Evolutionary conservation across 2,113 vertebrate genomes (phyloP).

Genomic region (Erythrocercus mccallii): DNA sequence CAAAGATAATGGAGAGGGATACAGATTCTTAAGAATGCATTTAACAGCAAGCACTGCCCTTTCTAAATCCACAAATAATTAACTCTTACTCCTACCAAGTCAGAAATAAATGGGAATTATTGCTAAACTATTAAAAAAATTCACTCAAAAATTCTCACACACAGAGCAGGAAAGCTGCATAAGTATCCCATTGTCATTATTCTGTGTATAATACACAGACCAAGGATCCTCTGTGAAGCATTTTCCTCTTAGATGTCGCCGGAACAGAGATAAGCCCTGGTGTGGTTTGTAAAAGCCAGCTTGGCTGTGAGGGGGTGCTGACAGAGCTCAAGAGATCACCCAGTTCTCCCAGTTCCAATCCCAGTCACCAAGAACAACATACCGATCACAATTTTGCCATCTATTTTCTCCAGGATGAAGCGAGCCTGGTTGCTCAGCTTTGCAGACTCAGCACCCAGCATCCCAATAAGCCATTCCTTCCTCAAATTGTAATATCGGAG

Average conservation of each 20-base stretch:
- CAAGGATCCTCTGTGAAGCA: not conserved
- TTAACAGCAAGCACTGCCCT: not conserved
- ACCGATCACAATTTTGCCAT: constrained; percentile 94
- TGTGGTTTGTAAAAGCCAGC: constrained; percentile 18
- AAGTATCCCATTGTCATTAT: not conserved
- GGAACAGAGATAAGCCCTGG: constrained; percentile 13
- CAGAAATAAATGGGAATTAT: not conserved
- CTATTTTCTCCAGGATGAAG: constrained; percentile 97
- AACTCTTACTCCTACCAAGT: not conserved
- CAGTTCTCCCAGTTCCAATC: not conserved
- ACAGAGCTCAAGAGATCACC: not conserved
- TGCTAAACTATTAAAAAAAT: not conserved
- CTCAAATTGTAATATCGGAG: constrained; percentile 89
- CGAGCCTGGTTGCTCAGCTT: constrained; percentile 95
- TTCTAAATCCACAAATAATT: not conserved
- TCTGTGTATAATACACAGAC: not conserved
- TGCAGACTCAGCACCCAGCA: constrained; percentile 88
- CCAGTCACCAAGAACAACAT: not conserved
- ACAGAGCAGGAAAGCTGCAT: not conserved
- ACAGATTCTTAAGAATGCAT: not conserved
- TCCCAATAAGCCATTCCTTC: constrained; percentile 93
- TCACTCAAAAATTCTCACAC: not conserved
- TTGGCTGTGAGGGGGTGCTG: not conserved
- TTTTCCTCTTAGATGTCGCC: not conserved
- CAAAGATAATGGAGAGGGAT: not conserved